Conservation (phyloP, 30 jellyfish, hydroid and myxozoan genomes). For the Aurelia aurita complex sp. Pacific region DNA sequence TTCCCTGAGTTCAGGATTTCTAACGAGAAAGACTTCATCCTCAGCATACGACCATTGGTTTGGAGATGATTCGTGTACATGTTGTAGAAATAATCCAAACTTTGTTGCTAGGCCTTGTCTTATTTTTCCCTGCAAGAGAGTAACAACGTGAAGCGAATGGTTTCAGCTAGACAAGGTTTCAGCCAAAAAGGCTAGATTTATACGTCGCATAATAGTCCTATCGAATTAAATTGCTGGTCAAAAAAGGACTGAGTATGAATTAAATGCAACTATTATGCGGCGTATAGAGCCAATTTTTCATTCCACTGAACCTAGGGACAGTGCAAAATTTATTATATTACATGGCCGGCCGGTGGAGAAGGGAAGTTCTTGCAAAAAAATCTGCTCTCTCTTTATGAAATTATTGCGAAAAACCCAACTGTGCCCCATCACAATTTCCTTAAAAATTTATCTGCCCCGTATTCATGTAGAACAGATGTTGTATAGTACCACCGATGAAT, state of each 20-base stretch:
- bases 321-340: no score
- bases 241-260: neutral
- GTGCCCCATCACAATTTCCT: no score
- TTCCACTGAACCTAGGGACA: neutral
- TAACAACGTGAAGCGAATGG: no score
- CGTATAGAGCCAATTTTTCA: neutral
- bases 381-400: no score
- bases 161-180: no score
- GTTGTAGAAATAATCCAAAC: slow-evolving; percentile 54
- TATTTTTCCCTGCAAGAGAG: slow-evolving; percentile 50
- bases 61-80: slow-evolving; percentile 52
- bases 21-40: slow-evolving; percentile 64
- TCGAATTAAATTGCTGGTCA: neutral
- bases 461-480: no score
- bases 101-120: slow-evolving; percentile 68
- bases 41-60: slow-evolving; percentile 62
- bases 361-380: no score
- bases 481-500: no score
- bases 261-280: neutral
- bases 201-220: neutral
- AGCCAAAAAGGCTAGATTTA: neutral
- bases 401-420: no score
- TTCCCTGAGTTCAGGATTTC: slow-evolving; percentile 58
- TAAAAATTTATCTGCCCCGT: no score
- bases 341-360: no score